Percentiles rank a stretch among this genome's conserved stretches.
Evolutionary conservation across 2,113 vertebrate genomes (phyloP).

Genomic region (Micromys minutus): DNA sequence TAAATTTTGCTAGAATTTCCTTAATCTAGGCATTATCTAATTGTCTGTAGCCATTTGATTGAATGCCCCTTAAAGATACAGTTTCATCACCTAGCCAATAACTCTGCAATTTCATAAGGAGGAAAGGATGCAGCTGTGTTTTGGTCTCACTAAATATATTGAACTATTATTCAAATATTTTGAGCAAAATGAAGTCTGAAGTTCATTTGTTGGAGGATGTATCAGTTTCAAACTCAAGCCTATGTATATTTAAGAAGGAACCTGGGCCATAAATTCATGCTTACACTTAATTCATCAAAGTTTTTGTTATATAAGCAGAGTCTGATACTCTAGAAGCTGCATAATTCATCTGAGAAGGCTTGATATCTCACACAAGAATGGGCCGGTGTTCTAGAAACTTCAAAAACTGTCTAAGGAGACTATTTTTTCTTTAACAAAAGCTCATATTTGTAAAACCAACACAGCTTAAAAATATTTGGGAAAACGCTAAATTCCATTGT

Average conservation of each 20-base stretch:
- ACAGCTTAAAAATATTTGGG: not conserved
- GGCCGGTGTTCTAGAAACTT: not conserved
- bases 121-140: constrained; percentile 63
- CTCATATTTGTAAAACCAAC: constrained; percentile 16
- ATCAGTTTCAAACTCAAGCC: constrained; percentile 44
- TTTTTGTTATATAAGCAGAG: not conserved
- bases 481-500: not conserved
- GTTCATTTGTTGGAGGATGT: constrained; percentile 23
- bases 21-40: constrained; percentile 54
- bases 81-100: constrained; percentile 23
- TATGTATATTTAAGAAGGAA: constrained; percentile 16
- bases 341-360: not conserved
- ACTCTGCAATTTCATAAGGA: constrained; percentile 60
- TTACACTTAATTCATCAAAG: constrained; percentile 5
- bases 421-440: constrained; percentile 12
- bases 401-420: not conserved
- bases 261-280: constrained; percentile 43
- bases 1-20: constrained; percentile 50
- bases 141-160: constrained; percentile 57
- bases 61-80: constrained; percentile 44
- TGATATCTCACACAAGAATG: not conserved
- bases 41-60: constrained; percentile 47
- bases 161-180: constrained; percentile 63
- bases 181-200: constrained; percentile 56
- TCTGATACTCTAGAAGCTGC: not conserved